Evolutionary conservation across 1,140 invertebrate genomes (phyloP).

Genomic region (Acyrthosiphon pisum): DNA sequence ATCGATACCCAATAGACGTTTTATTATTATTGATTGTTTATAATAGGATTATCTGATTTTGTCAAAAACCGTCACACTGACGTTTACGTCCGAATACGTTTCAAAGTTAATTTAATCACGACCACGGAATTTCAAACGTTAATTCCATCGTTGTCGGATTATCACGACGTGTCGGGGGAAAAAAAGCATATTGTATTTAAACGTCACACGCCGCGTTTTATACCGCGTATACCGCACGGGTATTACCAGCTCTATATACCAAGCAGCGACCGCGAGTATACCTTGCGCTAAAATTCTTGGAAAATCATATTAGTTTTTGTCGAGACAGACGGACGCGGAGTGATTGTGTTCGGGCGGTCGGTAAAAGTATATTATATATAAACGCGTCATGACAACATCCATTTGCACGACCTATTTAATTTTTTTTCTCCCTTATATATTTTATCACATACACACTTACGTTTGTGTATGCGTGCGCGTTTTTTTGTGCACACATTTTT

Average conservation of each 20-base stretch:
- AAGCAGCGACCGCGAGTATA: too few relatives aligned
- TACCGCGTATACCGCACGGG: too few relatives aligned
- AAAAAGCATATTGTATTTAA: neutral
- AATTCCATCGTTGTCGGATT: neutral
- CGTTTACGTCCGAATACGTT: neutral
- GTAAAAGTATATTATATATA: slow-evolving; percentile 34
- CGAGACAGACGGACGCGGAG: neutral
- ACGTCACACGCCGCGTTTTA: too few relatives aligned
- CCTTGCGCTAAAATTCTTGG: neutral
- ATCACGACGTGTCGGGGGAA: neutral
- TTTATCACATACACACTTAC: neutral
- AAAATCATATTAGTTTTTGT: slow-evolving; percentile 13
- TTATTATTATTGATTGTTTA: neutral
- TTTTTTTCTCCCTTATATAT: neutral
- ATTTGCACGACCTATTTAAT: slow-evolving; percentile 41
- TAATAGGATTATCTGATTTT: neutral
- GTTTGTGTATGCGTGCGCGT: neutral
- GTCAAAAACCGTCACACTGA: neutral
- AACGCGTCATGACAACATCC: slow-evolving; percentile 17
- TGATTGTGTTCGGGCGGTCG: neutral
- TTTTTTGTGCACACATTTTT: slow-evolving; percentile 12
- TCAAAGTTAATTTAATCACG: neutral
- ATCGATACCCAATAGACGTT: neutral
- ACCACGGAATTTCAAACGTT: neutral
- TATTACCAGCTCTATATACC: too few relatives aligned